phyloP scores from a whole-genome alignment of 2,888 invertebrate genomes.

The Calameuta idolon region DNA sequence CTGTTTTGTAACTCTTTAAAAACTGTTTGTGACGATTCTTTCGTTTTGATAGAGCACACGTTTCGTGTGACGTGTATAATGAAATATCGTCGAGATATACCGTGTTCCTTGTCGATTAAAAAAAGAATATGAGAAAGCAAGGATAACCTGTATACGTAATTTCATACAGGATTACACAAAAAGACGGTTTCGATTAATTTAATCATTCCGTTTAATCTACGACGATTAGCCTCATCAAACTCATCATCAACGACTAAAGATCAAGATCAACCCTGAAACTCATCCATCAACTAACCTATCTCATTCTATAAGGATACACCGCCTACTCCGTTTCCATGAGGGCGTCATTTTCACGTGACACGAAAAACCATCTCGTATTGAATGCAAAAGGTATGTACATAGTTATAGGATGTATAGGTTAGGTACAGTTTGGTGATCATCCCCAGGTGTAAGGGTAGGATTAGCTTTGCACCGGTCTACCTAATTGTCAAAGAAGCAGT shows the following conservation, averaged over 20 bases:
- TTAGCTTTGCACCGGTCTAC: slow-evolving; percentile 3
- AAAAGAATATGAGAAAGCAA: not conserved
- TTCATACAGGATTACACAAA: not conserved
- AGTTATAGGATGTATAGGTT: not conserved
- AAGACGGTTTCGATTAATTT: not conserved
- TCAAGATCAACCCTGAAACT: not conserved
- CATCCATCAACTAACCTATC: not conserved
- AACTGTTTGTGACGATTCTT: not conserved
- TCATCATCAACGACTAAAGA: not conserved
- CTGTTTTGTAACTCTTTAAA: not conserved
- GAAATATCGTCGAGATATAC: not conserved
- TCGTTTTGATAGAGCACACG: not conserved
- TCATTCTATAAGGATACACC: not conserved
- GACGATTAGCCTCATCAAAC: not conserved
- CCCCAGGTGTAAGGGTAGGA: not conserved
- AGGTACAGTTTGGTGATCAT: not conserved
- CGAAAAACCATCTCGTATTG: not conserved
- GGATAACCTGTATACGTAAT: not conserved
- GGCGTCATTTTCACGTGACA: not conserved
- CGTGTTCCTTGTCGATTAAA: not conserved
- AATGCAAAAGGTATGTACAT: not conserved
- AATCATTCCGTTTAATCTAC: not conserved
- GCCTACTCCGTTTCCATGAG: not conserved
- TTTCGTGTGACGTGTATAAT: not conserved
- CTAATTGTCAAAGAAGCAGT: slow-evolving; percentile 31